Evolutionary conservation across 1,140 invertebrate species (phyloP).

Genomic region (Trichoplusia ni): DNA sequence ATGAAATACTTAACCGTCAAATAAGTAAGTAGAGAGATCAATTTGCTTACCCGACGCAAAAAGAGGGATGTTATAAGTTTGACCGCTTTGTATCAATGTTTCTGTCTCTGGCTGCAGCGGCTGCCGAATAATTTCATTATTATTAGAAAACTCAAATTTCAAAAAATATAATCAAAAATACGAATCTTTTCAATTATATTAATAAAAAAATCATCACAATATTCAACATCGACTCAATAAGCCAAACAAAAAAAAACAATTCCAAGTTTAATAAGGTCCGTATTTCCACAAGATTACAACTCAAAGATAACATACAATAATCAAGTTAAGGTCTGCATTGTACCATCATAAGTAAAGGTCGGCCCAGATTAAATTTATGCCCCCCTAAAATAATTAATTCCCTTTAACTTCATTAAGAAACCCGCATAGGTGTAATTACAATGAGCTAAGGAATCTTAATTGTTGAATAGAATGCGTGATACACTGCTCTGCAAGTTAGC

Average conservation of each 20-base stretch:
- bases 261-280: neutral
- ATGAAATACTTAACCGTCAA: no score
- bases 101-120: no score
- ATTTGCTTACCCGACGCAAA: no score
- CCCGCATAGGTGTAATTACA: conserved; percentile 81
- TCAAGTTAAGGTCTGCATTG: conserved; percentile 59
- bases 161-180: no score
- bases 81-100: no score
- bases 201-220: no score
- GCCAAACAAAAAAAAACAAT: neutral
- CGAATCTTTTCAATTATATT: no score
- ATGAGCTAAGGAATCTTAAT: conserved; percentile 79
- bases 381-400: conserved; percentile 78
- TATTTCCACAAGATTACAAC: conserved; percentile 22
- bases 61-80: no score
- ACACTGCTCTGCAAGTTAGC: conserved; percentile 35
- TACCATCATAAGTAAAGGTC: conserved; percentile 73
- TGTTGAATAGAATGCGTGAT: conserved; percentile 67
- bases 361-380: conserved; percentile 75
- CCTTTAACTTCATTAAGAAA: conserved; percentile 79
- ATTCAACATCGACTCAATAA: neutral
- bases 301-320: conserved; percentile 57
- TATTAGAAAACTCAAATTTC: no score
- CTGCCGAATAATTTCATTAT: no score
- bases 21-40: no score